Percentiles rank a stretch among this genome's conserved stretches.
These are phyloP conservation scores for Tetramorium bicarinatum DNA, from an alignment of 2,888 invertebrate species.

Conservation along the genomic window DNA sequence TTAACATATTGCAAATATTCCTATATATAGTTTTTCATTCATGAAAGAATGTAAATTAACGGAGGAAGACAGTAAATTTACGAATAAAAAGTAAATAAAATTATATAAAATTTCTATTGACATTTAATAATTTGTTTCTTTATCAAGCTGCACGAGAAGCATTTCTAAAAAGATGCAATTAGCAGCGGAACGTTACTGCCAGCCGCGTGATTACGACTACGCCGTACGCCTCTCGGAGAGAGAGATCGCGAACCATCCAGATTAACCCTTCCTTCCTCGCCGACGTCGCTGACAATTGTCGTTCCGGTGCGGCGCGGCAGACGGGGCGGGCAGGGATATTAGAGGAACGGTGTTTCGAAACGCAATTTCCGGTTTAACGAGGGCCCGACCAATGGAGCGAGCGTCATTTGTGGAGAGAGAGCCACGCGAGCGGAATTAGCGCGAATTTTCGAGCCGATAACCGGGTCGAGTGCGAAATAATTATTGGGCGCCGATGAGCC, in stretches of 20 bases:
- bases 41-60: not conserved
- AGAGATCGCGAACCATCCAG: slow-evolving; percentile 42
- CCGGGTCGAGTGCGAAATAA: slow-evolving; percentile 61
- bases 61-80: not conserved
- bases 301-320: slow-evolving; percentile 21
- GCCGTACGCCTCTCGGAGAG: slow-evolving; percentile 19
- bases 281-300: slow-evolving; percentile 51
- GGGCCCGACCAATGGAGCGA: slow-evolving; percentile 39
- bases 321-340: slow-evolving; percentile 2
- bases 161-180: slow-evolving; percentile 7
- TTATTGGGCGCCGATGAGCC: slow-evolving; percentile 62
- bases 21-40: not conserved
- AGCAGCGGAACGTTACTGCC: not conserved
- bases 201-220: slow-evolving; percentile 42
- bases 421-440: slow-evolving; percentile 53
- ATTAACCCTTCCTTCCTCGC: slow-evolving; percentile 39
- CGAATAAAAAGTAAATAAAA: not conserved
- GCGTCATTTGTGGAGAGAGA: slow-evolving; percentile 39
- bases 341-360: slow-evolving; percentile 49
- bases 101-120: not conserved
- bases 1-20: not conserved
- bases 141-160: not conserved
- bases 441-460: slow-evolving; percentile 59
- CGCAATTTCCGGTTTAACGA: slow-evolving; percentile 67
- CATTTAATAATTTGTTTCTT: not conserved